These are phyloP conservation scores for Platynereis dumerilii DNA, from an alignment of 2,888 invertebrate species.

Conservation along the genomic window DNA sequence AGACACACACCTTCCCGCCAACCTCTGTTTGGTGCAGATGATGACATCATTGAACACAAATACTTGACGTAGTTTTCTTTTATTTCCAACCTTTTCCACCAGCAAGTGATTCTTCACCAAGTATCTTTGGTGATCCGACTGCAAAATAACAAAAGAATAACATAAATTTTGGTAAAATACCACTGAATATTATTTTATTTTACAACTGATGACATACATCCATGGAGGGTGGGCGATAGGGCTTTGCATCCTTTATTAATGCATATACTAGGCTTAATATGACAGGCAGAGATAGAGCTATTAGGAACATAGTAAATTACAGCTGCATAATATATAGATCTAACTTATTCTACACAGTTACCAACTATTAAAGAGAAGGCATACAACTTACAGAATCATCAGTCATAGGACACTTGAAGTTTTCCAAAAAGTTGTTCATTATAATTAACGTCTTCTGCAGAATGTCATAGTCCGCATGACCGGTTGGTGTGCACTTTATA, in stretches of 20 bases:
- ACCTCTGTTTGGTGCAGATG: slow-evolving; percentile 80
- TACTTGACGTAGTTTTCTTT: slow-evolving; percentile 85
- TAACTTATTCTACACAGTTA: too few relatives aligned
- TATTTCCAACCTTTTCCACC: slow-evolving; percentile 85
- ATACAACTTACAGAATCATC: too few relatives aligned
- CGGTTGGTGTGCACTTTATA: slow-evolving; percentile 63
- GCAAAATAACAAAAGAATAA: slow-evolving; percentile 10
- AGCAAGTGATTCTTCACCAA: slow-evolving; percentile 94
- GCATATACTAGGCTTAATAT: too few relatives aligned
- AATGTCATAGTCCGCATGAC: slow-evolving; percentile 61
- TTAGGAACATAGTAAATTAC: too few relatives aligned
- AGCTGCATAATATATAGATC: too few relatives aligned
- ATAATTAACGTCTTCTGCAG: slow-evolving; percentile 69
- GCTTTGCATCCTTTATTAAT: too few relatives aligned
- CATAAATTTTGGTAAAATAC: too few relatives aligned
- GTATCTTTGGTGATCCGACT: slow-evolving; percentile 68
- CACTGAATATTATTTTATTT: too few relatives aligned
- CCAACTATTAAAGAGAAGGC: too few relatives aligned
- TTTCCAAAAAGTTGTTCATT: slow-evolving; percentile 88
- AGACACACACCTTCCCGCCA: slow-evolving; percentile 32
- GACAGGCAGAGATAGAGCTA: too few relatives aligned
- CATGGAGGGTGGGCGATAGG: too few relatives aligned
- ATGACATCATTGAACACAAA: slow-evolving; percentile 94
- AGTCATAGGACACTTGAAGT: slow-evolving; percentile 37
- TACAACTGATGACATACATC: too few relatives aligned